Evolutionary conservation across 2,113 vertebrate genomes (phyloP).

Genomic region (Rafetus swinhoei): DNA sequence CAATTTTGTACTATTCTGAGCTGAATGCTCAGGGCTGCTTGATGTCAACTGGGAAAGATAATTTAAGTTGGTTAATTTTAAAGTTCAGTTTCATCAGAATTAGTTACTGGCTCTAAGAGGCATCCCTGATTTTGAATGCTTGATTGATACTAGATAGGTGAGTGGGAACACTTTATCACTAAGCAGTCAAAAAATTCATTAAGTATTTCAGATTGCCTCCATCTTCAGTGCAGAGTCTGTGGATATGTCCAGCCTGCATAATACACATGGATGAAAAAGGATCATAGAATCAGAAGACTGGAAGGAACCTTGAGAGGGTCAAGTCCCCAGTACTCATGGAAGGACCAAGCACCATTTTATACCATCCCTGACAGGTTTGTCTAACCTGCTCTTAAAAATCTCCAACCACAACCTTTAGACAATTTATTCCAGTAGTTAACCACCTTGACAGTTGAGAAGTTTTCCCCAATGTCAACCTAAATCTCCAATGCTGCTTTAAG

Average conservation of each 20-base stretch:
- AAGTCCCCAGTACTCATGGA: too few relatives aligned
- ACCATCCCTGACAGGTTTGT: too few relatives aligned
- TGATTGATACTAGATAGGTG: neutral
- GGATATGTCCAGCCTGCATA: neutral
- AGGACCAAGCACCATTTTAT: too few relatives aligned
- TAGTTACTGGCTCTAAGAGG: neutral
- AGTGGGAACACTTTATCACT: neutral
- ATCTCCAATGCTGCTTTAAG: too few relatives aligned
- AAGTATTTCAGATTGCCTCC: neutral
- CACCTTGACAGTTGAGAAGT: too few relatives aligned
- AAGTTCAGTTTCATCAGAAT: neutral
- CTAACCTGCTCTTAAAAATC: too few relatives aligned
- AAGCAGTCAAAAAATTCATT: neutral
- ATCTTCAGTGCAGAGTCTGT: neutral
- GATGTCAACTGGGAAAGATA: neutral
- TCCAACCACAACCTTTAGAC: too few relatives aligned
- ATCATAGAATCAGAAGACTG: too few relatives aligned
- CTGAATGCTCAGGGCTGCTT: neutral
- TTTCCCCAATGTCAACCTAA: too few relatives aligned
- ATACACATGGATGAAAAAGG: neutral
- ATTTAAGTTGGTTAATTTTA: neutral
- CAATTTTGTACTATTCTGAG: neutral
- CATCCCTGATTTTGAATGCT: neutral
- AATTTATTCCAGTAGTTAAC: too few relatives aligned
- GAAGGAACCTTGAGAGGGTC: too few relatives aligned